Base-by-base conservation (phyloP, 2,797 vertebrate genomes). In the Staurois parvus region DNA sequence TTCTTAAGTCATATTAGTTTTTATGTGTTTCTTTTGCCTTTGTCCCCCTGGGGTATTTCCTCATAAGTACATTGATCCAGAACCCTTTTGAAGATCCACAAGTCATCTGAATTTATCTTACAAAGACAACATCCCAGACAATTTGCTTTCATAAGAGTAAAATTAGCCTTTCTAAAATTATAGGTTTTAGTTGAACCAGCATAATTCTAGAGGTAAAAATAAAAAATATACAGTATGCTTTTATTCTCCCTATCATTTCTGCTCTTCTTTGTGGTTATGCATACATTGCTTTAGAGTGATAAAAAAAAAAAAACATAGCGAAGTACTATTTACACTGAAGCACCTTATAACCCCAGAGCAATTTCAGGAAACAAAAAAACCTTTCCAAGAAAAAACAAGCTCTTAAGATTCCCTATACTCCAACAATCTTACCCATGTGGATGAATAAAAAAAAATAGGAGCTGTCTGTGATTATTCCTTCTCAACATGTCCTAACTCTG, bases 21-120 rank as follows among this genome's bases (percentile, higher is more conserved):
- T 67, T 68, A 29, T 77, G 64, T 66, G 34, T 42, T 66, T 64
- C 75, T 64, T 29, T 45, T 67, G 66, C 17, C 7, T 68, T 77
- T 64, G 40, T 42, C 1, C 76, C 76, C 40, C 76, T 29, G 29
- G 76, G 76, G 76, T 79, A 68, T 45, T 45, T 79, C 76, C 64
- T 79, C 62, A 79, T 79, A 68, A 79, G 76, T 48, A 79, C 76
- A 67, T 79, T 79, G 42, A 68, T 68, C 76, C 62, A 79, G 64
- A 78, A 78, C 34, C 64, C 64, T 68, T 79, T 79, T 79, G 76
- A 79, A 79, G 76, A 40, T 26, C 76, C 76, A 28, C 13, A 21
- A 79, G 66, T 45, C 76, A 79, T 67, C 76, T 67, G 40, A 68
- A 79, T 45, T 62, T 24, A 21, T 68, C 76, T 68, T 30, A 68